Conservation (phyloP, 2,888 invertebrate genomes). For the Dioctria linearis region DNA sequence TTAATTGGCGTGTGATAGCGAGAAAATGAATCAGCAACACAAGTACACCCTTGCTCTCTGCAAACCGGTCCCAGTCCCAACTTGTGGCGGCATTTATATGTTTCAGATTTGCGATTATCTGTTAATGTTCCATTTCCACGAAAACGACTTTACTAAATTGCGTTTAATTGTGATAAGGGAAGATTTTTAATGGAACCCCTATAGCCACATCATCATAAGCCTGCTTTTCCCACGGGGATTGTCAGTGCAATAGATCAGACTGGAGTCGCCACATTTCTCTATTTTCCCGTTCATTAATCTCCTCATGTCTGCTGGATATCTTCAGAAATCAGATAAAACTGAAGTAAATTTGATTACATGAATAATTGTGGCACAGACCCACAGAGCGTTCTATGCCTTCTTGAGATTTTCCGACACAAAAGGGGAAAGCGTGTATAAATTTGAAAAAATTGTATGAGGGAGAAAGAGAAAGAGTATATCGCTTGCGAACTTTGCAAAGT, state of each 20-base stretch:
- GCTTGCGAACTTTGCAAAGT: no score
- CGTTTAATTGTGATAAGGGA: background rate
- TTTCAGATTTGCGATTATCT: background rate
- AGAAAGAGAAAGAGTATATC: no score
- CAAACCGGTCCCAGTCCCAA: background rate
- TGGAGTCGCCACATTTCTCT: constrained; percentile 14
- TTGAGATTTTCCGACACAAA: background rate
- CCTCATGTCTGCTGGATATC: constrained; percentile 1
- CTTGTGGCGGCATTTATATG: background rate
- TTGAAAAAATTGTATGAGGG: no score
- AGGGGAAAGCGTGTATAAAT: no score
- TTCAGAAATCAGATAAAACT: constrained; percentile 1
- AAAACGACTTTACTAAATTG: constrained; percentile 1
- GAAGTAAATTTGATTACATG: constrained; percentile 21
- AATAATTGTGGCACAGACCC: background rate
- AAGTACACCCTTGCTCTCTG: background rate
- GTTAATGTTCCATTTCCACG: background rate
- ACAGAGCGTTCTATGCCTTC: background rate
- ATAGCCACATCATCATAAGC: background rate
- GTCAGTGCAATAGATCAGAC: background rate
- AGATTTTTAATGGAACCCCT: background rate
- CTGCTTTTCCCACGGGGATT: background rate
- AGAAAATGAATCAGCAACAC: background rate
- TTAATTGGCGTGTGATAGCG: background rate
- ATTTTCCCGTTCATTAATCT: background rate